A percentile compares a stretch with the other conserved stretches of the same genome.
phyloP scores from a whole-genome alignment of 2,888 invertebrate genomes.

The Dinocampus coccinellae region DNA sequence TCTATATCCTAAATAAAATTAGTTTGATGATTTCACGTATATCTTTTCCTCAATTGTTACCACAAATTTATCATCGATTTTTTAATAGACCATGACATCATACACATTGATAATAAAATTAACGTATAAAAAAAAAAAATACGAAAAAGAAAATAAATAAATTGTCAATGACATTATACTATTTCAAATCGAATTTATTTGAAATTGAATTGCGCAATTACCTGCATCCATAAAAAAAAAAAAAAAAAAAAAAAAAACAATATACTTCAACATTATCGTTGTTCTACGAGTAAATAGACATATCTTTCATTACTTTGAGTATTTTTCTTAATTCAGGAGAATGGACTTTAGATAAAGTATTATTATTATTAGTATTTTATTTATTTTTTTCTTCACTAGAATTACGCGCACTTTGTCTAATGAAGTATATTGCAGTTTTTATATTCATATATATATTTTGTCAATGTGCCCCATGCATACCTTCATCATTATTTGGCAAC shows the following conservation, averaged over 20 bases:
- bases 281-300: not conserved
- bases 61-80: not conserved
- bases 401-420: not conserved
- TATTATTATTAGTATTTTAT: too few relatives aligned
- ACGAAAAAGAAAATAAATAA: not conserved
- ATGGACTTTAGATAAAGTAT: not conserved
- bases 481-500: not conserved
- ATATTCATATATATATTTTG: not conserved
- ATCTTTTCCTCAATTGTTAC: not conserved
- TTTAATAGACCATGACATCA: slow-evolving; percentile 12
- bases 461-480: too few relatives aligned
- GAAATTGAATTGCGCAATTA: slow-evolving; percentile 6
- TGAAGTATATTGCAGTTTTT: too few relatives aligned
- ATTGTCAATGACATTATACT: slow-evolving; percentile 9
- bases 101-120: slow-evolving; percentile 1
- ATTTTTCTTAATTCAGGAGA: not conserved
- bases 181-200: slow-evolving; percentile 32
- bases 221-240: slow-evolving; percentile 15
- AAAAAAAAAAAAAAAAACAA: too few relatives aligned
- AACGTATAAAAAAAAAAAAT: not conserved
- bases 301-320: not conserved
- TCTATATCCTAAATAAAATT: too few relatives aligned
- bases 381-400: not conserved
- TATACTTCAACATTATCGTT: not conserved
- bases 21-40: too few relatives aligned